Evolutionary conservation across 30 jellyfish, hydroid and myxozoan species (phyloP), one percentile per base, ranked within the genome.

Genomic region (Cassiopea andromeda): DNA sequence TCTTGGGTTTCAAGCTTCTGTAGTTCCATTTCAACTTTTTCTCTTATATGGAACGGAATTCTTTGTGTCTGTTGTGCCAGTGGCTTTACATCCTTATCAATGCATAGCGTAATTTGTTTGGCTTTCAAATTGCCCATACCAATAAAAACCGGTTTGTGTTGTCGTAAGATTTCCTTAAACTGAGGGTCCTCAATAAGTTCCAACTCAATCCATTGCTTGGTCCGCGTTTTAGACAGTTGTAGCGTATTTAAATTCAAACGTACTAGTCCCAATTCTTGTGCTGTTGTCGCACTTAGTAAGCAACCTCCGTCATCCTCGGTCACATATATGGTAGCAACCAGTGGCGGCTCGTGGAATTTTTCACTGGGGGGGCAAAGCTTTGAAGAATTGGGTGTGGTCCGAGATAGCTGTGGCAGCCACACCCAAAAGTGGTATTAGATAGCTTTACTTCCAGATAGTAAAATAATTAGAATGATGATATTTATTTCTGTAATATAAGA

Each of bases 221-320:
- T 69, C 85, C 60, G 92, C 17, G 78, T 69, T 54, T 60, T 87
- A 75, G 58, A 14, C 48, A 27, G 1, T 12, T 77, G 84, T 5
- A 87, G 61, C 15, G 54, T 43, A 59, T 87, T 60, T 57, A 75
- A 49, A 59, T 58, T 43, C 48, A 77, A 43, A 44, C 94, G 57
- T 59, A 76, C 73, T 19, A 77, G 60, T 77, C 75, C 93, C 77
- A 77, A 43, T 10, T 75, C 88, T 77, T 87, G 89, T 44, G 84
- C 84, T 14, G 94, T 77, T 38, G n/a, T 44, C 10, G 89, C 48
- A 70, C 89, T 76, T 19, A 87, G 94, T 60, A 87, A 47, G 64
- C 89, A 87, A 15, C 94, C 94, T 57, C 89, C 94, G 82, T 87
- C 89, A 13, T 87, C 81, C 45, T 54, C 87, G 44, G 81, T 85